Evolutionary conservation across 2,888 invertebrate species (phyloP).

Genomic region (Pachycephus smyrnensis): DNA sequence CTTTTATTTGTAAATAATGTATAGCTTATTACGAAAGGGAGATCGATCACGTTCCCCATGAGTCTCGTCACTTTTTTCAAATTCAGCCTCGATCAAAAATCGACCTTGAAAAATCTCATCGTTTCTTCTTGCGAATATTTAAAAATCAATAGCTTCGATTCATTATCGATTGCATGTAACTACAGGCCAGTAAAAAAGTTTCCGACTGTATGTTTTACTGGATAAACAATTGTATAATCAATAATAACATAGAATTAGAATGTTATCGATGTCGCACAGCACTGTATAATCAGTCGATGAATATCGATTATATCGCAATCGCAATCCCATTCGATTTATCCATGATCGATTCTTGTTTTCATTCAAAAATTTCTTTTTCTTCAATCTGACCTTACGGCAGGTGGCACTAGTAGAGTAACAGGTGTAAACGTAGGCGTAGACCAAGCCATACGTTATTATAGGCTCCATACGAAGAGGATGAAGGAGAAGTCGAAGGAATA

Average conservation of each 20-base stretch:
- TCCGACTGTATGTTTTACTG: not conserved
- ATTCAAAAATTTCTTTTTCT: not conserved
- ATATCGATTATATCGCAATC: not conserved
- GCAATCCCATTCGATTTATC: not conserved
- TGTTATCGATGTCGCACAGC: not conserved
- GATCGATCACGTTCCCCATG: not conserved
- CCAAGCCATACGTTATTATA: not conserved
- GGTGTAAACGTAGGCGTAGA: not conserved
- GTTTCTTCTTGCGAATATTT: not conserved
- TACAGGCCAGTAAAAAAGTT: not conserved
- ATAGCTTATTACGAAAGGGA: not conserved
- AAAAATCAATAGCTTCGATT: not conserved
- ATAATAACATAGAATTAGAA: not conserved
- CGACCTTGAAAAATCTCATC: not conserved
- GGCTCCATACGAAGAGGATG: not conserved
- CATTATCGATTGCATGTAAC: not conserved
- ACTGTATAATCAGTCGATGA: not conserved
- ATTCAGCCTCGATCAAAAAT: not conserved
- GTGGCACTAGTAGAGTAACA: not conserved
- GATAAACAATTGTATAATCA: not conserved
- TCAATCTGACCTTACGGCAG: not conserved
- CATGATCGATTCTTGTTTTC: not conserved
- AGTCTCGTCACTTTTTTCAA: not conserved
- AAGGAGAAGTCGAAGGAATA: conserved; percentile 5
- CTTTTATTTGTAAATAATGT: not conserved